Conservation (phyloP, 92 coral and sea anemone genomes). For the Actinostola sp. region DNA sequence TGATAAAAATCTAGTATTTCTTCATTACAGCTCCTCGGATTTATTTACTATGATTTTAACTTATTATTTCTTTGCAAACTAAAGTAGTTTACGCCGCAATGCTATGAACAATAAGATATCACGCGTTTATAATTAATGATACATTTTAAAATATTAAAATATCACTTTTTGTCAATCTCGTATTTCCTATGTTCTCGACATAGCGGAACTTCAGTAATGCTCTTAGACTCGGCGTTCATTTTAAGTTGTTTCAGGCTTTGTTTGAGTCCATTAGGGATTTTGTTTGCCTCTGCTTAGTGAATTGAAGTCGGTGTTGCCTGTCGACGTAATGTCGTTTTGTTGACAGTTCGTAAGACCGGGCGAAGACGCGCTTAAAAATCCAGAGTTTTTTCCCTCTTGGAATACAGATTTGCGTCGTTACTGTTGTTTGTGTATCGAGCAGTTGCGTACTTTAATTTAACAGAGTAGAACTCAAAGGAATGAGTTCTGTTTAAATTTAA, state of each 20-base stretch:
- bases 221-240: slow-evolving; percentile 7
- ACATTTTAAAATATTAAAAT: no score
- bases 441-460: no score
- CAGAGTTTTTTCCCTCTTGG: no score
- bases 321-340: slow-evolving; percentile 10
- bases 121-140: slow-evolving; percentile 1
- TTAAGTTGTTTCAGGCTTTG: slow-evolving; percentile 22
- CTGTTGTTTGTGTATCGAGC: no score
- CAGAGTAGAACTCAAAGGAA: no score
- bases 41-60: background rate
- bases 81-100: no score
- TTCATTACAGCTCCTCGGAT: background rate
- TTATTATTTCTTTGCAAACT: no score
- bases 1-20: no score
- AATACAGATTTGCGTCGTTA: no score
- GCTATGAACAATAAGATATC: background rate
- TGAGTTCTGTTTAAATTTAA: no score
- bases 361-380: background rate
- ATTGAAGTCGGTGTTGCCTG: background rate
- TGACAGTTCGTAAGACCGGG: background rate
- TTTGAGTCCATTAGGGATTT: slow-evolving; percentile 8
- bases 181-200: background rate
- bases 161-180: background rate
- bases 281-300: slow-evolving; percentile 1
- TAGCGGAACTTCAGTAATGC: slow-evolving; percentile 17